A percentile compares a stretch with the other conserved stretches of the same genome.
Evolutionary conservation across 1,140 invertebrate genomes (phyloP).

Genomic region (Penaeus japonicus): DNA sequence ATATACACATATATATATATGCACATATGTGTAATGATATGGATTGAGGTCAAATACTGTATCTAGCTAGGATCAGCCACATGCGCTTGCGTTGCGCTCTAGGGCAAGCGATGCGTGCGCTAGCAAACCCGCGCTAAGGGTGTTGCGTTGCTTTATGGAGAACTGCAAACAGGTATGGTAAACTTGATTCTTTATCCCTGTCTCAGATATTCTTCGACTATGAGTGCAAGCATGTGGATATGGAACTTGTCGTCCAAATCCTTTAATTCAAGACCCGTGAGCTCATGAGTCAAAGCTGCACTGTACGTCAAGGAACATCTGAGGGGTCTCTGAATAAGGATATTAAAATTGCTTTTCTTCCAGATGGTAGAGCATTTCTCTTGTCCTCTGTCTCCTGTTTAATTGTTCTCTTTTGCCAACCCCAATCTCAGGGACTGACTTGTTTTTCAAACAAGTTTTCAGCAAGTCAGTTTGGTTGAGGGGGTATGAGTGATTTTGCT

Average conservation of each 20-base stretch:
- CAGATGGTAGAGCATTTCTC: slow-evolving; percentile 60
- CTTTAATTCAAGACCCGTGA: neutral
- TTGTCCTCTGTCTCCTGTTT: slow-evolving; percentile 52
- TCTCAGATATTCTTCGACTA: slow-evolving; percentile 58
- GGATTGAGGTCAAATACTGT: neutral
- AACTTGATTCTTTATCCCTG: slow-evolving; percentile 33
- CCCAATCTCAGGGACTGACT: slow-evolving; percentile 31
- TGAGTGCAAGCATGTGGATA: slow-evolving; percentile 21
- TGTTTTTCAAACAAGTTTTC: neutral
- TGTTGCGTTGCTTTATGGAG: slow-evolving; percentile 41
- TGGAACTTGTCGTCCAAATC: slow-evolving; percentile 8
- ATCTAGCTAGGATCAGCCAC: slow-evolving; percentile 56
- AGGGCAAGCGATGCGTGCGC: slow-evolving; percentile 48
- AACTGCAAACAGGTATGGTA: slow-evolving; percentile 47
- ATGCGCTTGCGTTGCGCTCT: slow-evolving; percentile 55
- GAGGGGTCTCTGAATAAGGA: slow-evolving; percentile 51
- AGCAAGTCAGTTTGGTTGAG: slow-evolving; percentile 46
- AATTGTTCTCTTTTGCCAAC: neutral
- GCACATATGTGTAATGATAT: neutral
- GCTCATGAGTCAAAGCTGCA: slow-evolving; percentile 20
- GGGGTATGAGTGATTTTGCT: neutral
- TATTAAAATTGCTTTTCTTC: slow-evolving; percentile 58
- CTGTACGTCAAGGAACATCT: slow-evolving; percentile 56
- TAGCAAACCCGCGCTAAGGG: slow-evolving; percentile 50
- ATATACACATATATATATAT: slow-evolving; percentile 25